phyloP scores from a whole-genome alignment of 2,888 invertebrate genomes.

The Cheiracanthium punctorium region DNA sequence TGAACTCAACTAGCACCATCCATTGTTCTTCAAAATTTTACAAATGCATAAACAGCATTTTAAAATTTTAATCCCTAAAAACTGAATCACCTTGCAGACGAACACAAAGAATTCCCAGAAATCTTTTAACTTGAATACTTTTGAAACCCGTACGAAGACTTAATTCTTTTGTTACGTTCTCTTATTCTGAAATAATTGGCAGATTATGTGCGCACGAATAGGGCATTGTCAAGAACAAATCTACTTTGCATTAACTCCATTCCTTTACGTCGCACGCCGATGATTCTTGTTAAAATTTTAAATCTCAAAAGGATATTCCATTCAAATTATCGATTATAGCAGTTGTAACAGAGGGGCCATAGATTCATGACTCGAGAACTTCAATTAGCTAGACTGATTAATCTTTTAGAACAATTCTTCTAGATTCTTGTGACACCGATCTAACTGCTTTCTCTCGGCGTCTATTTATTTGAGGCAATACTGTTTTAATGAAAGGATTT shows the following conservation, averaged over 20 bases:
- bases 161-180: not conserved
- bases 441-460: too few relatives aligned
- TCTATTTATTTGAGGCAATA: too few relatives aligned
- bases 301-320: not conserved
- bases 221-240: not conserved
- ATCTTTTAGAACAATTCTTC: not conserved
- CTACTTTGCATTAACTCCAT: not conserved
- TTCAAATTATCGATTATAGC: not conserved
- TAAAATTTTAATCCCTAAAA: too few relatives aligned
- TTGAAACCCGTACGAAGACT: not conserved
- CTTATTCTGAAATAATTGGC: not conserved
- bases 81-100: too few relatives aligned
- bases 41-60: too few relatives aligned
- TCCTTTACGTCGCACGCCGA: not conserved
- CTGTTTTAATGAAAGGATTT: too few relatives aligned
- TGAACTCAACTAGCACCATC: too few relatives aligned
- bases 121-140: not conserved
- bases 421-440: not conserved
- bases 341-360: not conserved
- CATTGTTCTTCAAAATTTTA: too few relatives aligned
- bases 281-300: not conserved
- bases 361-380: not conserved
- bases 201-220: not conserved
- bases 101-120: not conserved
- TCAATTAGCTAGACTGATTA: not conserved